phyloP scores from a whole-genome alignment of 2,797 vertebrate genomes.

The Columba guinea region DNA sequence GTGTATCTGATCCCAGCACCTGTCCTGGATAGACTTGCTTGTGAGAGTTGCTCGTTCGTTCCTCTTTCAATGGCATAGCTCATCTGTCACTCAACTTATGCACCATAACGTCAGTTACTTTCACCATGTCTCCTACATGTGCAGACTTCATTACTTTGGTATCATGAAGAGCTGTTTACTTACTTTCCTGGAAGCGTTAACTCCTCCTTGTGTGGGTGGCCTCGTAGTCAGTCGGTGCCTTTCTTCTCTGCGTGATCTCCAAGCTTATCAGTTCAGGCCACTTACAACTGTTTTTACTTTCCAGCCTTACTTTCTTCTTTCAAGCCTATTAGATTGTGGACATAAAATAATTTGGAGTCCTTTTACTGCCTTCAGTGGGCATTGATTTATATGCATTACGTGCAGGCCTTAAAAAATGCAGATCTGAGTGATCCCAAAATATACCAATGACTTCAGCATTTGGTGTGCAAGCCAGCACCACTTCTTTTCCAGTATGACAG shows the following conservation, averaged over 20 bases:
- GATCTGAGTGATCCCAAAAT: constrained; percentile 30
- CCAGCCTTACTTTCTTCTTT: neutral
- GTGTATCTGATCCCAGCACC: constrained; percentile 14
- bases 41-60: neutral
- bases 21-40: neutral
- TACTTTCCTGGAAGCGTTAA: neutral
- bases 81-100: neutral
- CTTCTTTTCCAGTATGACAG: constrained; percentile 47
- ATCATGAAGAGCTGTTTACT: neutral
- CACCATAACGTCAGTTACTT: neutral
- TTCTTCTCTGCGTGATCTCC: neutral
- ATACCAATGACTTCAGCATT: constrained; percentile 34
- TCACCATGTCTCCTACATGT: neutral
- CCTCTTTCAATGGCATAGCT: neutral
- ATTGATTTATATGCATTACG: neutral
- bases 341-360: neutral
- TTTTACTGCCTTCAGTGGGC: neutral
- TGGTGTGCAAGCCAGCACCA: constrained; percentile 17
- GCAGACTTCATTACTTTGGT: neutral
- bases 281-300: neutral
- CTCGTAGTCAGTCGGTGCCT: neutral
- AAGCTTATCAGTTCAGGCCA: neutral
- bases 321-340: neutral
- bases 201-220: neutral
- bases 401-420: neutral